Conservation (phyloP, 2,888 invertebrate genomes). For the Stictocephala bisonia region DNA sequence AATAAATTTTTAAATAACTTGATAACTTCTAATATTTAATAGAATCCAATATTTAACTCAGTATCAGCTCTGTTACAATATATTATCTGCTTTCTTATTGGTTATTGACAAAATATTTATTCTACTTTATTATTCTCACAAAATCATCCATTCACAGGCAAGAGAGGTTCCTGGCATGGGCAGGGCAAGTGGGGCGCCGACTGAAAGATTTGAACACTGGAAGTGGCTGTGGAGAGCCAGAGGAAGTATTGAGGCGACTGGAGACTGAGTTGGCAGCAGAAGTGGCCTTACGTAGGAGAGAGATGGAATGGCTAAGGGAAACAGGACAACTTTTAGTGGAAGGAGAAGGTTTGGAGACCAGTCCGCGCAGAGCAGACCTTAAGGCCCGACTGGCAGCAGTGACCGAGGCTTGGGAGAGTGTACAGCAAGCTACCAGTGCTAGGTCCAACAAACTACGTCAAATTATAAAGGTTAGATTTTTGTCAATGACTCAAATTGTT, state of each 20-base stretch:
- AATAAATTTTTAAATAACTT: no score
- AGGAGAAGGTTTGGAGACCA: conserved; percentile 70
- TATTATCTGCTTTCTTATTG: no score
- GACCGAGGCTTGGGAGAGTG: conserved; percentile 75
- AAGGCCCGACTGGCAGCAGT: conserved; percentile 70
- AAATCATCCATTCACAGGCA: conserved; percentile 46
- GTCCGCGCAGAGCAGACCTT: conserved; percentile 30
- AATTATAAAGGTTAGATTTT: conserved; percentile 57
- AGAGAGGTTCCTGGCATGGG: conserved; percentile 74
- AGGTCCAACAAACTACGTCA: conserved; percentile 79
- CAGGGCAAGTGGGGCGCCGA: conserved; percentile 74
- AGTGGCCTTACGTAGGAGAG: conserved; percentile 79
- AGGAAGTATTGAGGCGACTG: conserved; percentile 71
- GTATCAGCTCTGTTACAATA: no score
- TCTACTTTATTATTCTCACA: no score
- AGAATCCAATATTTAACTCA: no score
- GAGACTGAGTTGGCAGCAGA: conserved; percentile 82
- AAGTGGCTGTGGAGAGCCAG: conserved; percentile 62
- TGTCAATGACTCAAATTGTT: no score
- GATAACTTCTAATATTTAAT: no score
- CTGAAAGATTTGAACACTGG: conserved; percentile 68
- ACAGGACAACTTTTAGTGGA: conserved; percentile 76
- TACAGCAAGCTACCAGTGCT: conserved; percentile 74
- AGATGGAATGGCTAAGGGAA: conserved; percentile 80
- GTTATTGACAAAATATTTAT: no score